Base-by-base conservation (phyloP, 2,113 vertebrate species). In the Hystrix cristata region DNA sequence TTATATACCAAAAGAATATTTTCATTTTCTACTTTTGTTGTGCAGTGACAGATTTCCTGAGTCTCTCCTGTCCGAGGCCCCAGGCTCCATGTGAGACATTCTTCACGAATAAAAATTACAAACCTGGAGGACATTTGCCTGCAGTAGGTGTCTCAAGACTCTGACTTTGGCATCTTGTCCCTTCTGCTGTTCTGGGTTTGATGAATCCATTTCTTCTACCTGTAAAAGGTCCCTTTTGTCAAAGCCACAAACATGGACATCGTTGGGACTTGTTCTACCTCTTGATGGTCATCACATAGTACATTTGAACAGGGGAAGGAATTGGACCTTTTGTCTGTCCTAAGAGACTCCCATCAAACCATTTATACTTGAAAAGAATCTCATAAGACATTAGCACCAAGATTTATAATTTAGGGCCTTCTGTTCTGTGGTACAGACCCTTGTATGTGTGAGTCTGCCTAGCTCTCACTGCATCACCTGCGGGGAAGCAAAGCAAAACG, bases 351-450 rank as follows among this genome's bases (percentile, higher is more conserved):
- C 48, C 64, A 14, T 83, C 23, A 85, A 25, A 25, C 38, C 65
- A 1, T 87, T 85, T 96, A n/a, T 91, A 25, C 53, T 84, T 93
- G 55, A 57, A 79, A 96, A 90, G 16, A 64, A 15, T 65, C 57
- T 87, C 57, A 1, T 12, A 89, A 51, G 62, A 43, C 29, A 25
- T 57, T 38, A 10, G 34, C 76, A 72, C 38, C 13, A 16, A 38
- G 31, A 51, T 59, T 51, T 43, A 6, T 85, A 83, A 69, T 78
- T 76, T 74, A 31, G 43, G 14, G 23, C 1, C 48, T 81, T 86
- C 43, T 71, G 7, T 87, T 21, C 59, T 18, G 0, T 65, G 57
- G 15, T 64, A 3, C n/a, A 64, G 15, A 19, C 27, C 29, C n/a
- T 87, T 80, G 21, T 55, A 31, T 25, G 7, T 80, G 7, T 38